A percentile compares a stretch with the other conserved stretches of the same genome.
Conservation (phyloP, 2,797 vertebrate species). For the Sebastes vulpes region DNA sequence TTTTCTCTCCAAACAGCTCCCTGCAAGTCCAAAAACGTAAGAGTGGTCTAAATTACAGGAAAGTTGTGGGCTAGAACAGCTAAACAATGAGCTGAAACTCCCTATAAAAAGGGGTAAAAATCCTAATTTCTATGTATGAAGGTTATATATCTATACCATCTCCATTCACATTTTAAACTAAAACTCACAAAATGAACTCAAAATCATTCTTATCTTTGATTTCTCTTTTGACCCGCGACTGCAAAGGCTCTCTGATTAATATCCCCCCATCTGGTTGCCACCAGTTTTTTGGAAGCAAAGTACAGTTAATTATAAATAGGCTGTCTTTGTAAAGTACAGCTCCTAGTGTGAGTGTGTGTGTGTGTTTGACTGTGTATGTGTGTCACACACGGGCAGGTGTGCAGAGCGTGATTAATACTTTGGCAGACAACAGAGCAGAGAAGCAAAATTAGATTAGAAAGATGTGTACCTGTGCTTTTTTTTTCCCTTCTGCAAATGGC, state of each 20-base stretch:
- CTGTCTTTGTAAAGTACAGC: conserved; percentile 13
- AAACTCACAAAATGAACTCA: background rate
- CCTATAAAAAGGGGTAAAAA: background rate
- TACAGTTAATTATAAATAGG: conserved; percentile 10
- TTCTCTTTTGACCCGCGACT: background rate
- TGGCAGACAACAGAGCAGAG: conserved; percentile 35
- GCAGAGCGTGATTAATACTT: conserved; percentile 52
- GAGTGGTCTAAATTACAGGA: background rate
- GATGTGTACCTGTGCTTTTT: conserved; percentile 12
- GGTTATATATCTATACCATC: background rate
- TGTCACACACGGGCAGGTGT: conserved; percentile 29
- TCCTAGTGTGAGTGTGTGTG: background rate
- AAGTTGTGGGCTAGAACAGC: background rate
- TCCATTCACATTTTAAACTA: background rate
- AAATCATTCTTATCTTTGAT: background rate
- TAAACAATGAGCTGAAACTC: background rate
- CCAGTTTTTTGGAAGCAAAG: conserved; percentile 21
- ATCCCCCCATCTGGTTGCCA: background rate
- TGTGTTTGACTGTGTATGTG: background rate
- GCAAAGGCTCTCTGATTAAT: background rate
- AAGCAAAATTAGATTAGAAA: conserved; percentile 55
- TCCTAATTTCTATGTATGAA: background rate
- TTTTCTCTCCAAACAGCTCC: background rate
- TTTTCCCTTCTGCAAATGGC: background rate
- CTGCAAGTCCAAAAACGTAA: background rate